A percentile compares a stretch with the other conserved stretches of the same genome.
Evolutionary conservation across 2,888 invertebrate genomes (phyloP).

Genomic region (Mesodorylaimus sp.): DNA sequence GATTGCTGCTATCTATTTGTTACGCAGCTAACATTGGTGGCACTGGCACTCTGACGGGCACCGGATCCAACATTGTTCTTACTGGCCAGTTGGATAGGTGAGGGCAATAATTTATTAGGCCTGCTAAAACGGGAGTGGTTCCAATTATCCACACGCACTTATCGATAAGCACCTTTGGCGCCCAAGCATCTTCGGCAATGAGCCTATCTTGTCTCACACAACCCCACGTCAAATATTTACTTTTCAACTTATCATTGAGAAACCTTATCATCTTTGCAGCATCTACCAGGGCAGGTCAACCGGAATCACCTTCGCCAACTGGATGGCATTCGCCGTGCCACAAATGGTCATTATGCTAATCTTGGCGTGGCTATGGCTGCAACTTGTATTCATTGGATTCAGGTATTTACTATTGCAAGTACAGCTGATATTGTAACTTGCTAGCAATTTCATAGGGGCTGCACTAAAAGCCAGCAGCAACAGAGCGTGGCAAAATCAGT

Average conservation of each 20-base stretch:
- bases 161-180: no score
- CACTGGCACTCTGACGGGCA: constrained; percentile 33
- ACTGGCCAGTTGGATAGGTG: constrained; percentile 27
- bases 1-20: constrained; percentile 20
- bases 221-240: no score
- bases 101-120: no score
- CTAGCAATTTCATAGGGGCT: no score
- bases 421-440: no score
- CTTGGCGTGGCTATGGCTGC: constrained; percentile 28
- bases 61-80: constrained; percentile 34
- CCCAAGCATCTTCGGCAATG: no score
- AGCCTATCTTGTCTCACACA: no score
- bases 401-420: background rate
- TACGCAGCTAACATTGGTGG: constrained; percentile 34
- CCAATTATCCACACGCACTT: no score
- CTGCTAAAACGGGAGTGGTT: no score
- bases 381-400: constrained; percentile 20
- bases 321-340: constrained; percentile 18
- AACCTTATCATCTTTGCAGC: background rate
- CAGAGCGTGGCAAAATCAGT: no score
- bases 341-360: constrained; percentile 20
- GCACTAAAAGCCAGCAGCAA: no score
- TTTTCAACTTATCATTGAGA: no score
- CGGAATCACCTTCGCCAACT: constrained; percentile 16
- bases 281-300: background rate